A percentile compares a stretch with the other conserved stretches of the same genome.
Conservation (phyloP, 2,888 invertebrate species). For the Carabus problematicus region DNA sequence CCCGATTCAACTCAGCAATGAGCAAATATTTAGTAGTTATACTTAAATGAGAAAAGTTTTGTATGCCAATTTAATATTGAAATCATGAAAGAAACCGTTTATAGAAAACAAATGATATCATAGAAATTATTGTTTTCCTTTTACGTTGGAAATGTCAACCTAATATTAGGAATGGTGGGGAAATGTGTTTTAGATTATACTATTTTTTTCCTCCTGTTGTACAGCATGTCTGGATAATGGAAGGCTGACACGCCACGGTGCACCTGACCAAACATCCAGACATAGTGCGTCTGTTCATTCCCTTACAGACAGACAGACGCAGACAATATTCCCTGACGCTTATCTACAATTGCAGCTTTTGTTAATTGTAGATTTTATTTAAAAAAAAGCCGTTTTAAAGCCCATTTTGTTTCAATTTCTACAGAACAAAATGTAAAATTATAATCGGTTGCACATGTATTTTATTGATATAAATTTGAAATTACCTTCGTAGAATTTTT, state of each 20-base stretch:
- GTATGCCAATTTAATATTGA: no score
- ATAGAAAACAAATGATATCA: no score
- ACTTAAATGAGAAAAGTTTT: no score
- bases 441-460: no score
- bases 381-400: conserved; percentile 4
- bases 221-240: conserved; percentile 7
- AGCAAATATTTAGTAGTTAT: no score
- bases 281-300: neutral
- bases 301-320: neutral
- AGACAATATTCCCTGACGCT: neutral
- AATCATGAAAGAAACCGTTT: no score
- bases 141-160: no score
- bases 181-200: conserved; percentile 11
- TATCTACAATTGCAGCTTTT: conserved; percentile 8
- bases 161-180: neutral
- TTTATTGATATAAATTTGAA: no score
- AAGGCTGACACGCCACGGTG: neutral
- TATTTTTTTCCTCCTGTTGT: neutral
- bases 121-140: neutral
- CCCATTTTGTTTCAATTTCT: neutral
- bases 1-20: no score
- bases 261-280: conserved; percentile 9
- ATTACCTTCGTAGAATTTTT: no score
- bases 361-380: conserved; percentile 7
- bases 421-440: no score